A percentile compares a stretch with the other conserved stretches of the same genome.
Evolutionary conservation across 2,113 vertebrate genomes (phyloP).

Genomic region (Myxocyprinus asiaticus): DNA sequence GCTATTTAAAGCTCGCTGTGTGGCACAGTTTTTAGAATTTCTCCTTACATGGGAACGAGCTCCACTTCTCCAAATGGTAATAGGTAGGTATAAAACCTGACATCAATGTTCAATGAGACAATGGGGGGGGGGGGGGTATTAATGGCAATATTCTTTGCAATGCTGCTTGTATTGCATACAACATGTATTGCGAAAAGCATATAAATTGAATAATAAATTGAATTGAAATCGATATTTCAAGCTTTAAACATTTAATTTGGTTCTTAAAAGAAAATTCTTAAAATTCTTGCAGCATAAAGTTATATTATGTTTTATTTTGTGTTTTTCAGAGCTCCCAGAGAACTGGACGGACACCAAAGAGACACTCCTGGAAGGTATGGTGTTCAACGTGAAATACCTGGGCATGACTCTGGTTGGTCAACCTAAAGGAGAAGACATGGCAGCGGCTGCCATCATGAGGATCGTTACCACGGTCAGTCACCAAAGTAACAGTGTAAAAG

Average conservation of each 20-base stretch:
- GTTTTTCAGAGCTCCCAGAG: constrained; percentile 81
- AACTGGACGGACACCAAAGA: constrained; percentile 87
- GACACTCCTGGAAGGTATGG: constrained; percentile 86
- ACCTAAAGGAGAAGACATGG: constrained; percentile 92
- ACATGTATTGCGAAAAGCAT: no score
- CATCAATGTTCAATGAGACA: no score
- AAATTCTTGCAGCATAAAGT: no score
- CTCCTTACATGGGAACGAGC: constrained; percentile 24
- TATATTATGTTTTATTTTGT: constrained; percentile 22
- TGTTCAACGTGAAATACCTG: constrained; percentile 87
- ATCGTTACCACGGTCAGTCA: constrained; percentile 82
- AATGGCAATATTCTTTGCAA: no score
- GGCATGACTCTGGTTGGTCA: constrained; percentile 90
- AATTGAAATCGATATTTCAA: no score
- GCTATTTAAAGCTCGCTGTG: constrained; percentile 59
- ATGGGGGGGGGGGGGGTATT: no score
- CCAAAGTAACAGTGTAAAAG: not conserved
- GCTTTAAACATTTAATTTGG: not conserved
- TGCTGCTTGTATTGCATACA: no score
- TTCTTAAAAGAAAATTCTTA: not conserved
- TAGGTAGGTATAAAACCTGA: no score
- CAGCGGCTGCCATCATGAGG: constrained; percentile 83
- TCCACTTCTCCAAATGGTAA: not conserved
- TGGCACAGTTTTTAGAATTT: constrained; percentile 34
- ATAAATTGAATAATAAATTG: no score